Conservation (phyloP, 2,888 invertebrate species). For the Atethmia centrago region DNA sequence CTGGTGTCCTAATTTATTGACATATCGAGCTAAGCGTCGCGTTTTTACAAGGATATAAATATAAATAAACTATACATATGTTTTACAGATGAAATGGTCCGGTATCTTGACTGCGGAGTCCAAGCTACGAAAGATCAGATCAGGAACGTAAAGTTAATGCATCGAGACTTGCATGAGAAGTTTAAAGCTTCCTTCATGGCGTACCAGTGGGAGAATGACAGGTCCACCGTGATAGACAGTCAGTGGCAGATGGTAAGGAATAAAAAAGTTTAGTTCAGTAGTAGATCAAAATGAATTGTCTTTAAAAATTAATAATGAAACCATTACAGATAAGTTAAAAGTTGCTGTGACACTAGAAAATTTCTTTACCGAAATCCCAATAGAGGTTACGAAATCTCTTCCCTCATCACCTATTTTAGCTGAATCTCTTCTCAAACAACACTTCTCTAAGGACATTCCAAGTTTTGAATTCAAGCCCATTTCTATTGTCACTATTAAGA, state of each 20-base stretch:
- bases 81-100: slow-evolving; percentile 71
- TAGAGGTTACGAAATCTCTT: too few relatives aligned
- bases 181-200: slow-evolving; percentile 68
- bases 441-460: too few relatives aligned
- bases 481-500: too few relatives aligned
- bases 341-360: too few relatives aligned
- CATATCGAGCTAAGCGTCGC: neutral
- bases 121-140: slow-evolving; percentile 73
- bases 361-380: too few relatives aligned
- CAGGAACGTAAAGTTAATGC: slow-evolving; percentile 65
- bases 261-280: neutral
- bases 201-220: slow-evolving; percentile 79
- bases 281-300: too few relatives aligned
- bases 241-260: slow-evolving; percentile 75
- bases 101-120: slow-evolving; percentile 80
- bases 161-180: slow-evolving; percentile 68
- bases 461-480: too few relatives aligned
- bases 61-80: neutral
- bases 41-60: neutral
- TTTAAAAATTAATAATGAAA: too few relatives aligned
- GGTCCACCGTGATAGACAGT: slow-evolving; percentile 71
- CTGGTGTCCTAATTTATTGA: neutral
- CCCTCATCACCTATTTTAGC: too few relatives aligned
- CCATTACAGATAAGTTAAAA: too few relatives aligned
- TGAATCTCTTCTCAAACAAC: too few relatives aligned